Evolutionary conservation across 2,888 invertebrate species (phyloP), one percentile per base, ranked within the genome.

Genomic region (Eupithecia subumbrata): DNA sequence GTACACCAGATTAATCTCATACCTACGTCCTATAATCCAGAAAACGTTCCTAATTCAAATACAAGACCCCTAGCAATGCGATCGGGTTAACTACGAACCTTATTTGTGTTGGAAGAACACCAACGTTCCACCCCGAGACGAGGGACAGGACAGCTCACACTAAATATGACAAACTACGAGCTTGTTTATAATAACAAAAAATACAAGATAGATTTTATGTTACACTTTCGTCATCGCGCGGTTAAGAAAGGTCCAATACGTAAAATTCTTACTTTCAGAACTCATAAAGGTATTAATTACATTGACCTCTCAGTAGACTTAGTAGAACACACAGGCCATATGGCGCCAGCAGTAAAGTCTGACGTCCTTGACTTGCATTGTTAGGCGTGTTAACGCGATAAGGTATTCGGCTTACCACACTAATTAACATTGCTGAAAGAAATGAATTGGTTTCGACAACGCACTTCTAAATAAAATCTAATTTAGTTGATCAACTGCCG

Each of bases 361-460:
- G n/a, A 68, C 69, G 79, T 75, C 81, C 81, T 81, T 81, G 81
- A 72, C 76, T 77, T 64, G 71, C 30, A 52, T 78, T 70, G 74
- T 69, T 56, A 52, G 52, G 43, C 69, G 78, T 79, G 72, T 52
- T 77, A 75, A 76, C 74, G 68, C 72, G 75, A 78, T 81, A 75
- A 80, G 66, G 56, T 64, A 73, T 76, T 76, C 68, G 45, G 69
- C 67, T 74, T 74, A 69, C 69, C 74, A 72, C 77, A 77, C 71
- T 66, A 70, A 66, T 69, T 72, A 69, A 60, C 69, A 67, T n/a
- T 4, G 16, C 30, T 64, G 34, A 34, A 67, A 37, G 66, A 67
- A 67, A 40, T 67, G 18, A 16, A 34, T 34, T 34, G 25, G 63
- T 30, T 7, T 56, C 22, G 4, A 22, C n/a, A 56, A 56, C 22